Evolutionary conservation across 2,113 vertebrate species (phyloP).

Genomic region (Cranoglanis bouderius): DNA sequence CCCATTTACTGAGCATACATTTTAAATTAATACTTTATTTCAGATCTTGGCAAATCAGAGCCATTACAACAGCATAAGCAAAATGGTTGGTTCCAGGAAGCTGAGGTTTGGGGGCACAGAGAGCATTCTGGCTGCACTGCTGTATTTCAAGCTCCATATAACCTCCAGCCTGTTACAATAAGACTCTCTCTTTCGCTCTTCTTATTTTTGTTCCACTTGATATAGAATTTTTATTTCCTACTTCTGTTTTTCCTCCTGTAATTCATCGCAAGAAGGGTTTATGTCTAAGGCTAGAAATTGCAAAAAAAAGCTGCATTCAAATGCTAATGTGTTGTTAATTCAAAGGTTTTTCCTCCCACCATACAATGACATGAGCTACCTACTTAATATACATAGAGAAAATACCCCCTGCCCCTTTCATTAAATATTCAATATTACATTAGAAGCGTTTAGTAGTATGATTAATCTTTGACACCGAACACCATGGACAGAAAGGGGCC

Average conservation of each 20-base stretch:
- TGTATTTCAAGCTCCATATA: slow-evolving; percentile 64
- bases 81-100: not conserved
- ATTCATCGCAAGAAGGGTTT: not conserved
- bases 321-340: not conserved
- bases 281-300: not conserved
- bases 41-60: not conserved
- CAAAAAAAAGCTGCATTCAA: not conserved
- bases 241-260: slow-evolving; percentile 9
- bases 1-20: not conserved
- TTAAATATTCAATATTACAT: slow-evolving; percentile 25
- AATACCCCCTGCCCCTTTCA: slow-evolving; percentile 25
- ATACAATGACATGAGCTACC: not conserved
- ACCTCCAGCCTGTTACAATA: slow-evolving; percentile 46
- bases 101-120: slow-evolving; percentile 19
- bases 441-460: slow-evolving; percentile 40
- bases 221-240: slow-evolving; percentile 23
- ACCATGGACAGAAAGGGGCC: not conserved
- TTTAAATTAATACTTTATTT: not conserved
- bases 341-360: slow-evolving; percentile 6
- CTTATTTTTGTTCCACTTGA: slow-evolving; percentile 12
- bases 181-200: slow-evolving; percentile 16
- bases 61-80: not conserved
- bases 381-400: slow-evolving; percentile 27
- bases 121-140: slow-evolving; percentile 29
- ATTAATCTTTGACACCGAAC: slow-evolving; percentile 49